These are phyloP conservation scores for Spinibarbus caldwelli DNA, from an alignment of 2,797 vertebrate species.

Conservation along the genomic window DNA sequence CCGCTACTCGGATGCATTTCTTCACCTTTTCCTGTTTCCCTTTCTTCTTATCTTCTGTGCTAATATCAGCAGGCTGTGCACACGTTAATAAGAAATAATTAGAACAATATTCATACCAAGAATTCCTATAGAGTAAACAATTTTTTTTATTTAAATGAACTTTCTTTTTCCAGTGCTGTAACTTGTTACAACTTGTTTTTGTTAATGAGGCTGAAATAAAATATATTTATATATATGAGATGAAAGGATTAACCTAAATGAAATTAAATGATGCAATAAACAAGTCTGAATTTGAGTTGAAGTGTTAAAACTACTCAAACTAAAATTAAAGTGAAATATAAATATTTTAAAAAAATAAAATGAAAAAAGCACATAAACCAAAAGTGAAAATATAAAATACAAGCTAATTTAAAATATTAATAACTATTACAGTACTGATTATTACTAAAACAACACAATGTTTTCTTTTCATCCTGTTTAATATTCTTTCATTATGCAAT, in stretches of 20 bases:
- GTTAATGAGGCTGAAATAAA: no score
- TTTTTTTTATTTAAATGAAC: neutral
- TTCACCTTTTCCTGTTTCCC: slow-evolving; percentile 84
- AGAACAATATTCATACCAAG: neutral
- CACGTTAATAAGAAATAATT: neutral
- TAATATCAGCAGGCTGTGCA: slow-evolving; percentile 77
- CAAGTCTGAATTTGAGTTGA: neutral
- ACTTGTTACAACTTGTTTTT: no score
- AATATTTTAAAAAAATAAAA: neutral
- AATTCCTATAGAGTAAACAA: neutral
- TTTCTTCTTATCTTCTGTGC: slow-evolving; percentile 88
- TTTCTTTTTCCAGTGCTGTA: neutral
- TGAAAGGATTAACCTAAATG: neutral
- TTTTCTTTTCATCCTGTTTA: neutral
- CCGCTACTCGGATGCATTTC: slow-evolving; percentile 90
- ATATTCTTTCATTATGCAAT: neutral
- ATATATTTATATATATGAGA: neutral
- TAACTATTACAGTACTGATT: neutral
- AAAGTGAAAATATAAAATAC: no score
- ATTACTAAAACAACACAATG: neutral
- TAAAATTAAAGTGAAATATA: neutral
- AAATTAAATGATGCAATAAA: neutral
- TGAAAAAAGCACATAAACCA: neutral
- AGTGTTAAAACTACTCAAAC: neutral
- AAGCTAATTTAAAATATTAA: neutral